A percentile compares a stretch with the other conserved stretches of the same genome.
Evolutionary conservation across 1,140 invertebrate species (phyloP).

Genomic region (Ganaspis sp.): DNA sequence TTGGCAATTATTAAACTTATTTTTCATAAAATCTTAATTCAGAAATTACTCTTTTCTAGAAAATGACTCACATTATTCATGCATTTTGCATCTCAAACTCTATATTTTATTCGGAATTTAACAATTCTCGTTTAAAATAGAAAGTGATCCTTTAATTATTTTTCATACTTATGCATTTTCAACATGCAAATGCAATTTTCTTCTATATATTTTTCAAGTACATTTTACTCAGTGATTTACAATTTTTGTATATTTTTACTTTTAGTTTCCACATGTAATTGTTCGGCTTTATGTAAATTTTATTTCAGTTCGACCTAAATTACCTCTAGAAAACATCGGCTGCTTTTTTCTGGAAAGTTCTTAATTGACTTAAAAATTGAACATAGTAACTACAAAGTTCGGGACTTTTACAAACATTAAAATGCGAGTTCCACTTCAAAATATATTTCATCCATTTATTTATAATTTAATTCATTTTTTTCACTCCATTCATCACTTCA

Average conservation of each 20-base stretch:
- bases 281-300: constrained; percentile 8
- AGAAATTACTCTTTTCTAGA: too few relatives aligned
- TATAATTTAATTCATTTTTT: too few relatives aligned
- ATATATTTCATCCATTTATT: too few relatives aligned
- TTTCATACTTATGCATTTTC: neutral
- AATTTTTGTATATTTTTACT: neutral
- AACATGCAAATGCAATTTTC: constrained; percentile 14
- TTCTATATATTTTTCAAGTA: neutral
- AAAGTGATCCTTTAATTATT: neutral
- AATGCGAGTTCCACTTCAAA: too few relatives aligned
- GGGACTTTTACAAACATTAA: too few relatives aligned
- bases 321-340: neutral
- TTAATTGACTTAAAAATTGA: neutral
- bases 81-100: too few relatives aligned
- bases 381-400: too few relatives aligned
- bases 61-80: too few relatives aligned
- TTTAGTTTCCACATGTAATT: constrained; percentile 4
- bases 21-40: too few relatives aligned
- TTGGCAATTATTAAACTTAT: too few relatives aligned
- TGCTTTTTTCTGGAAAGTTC: neutral
- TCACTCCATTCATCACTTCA: too few relatives aligned
- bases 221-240: neutral
- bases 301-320: neutral
- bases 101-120: too few relatives aligned
- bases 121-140: neutral